A percentile compares a stretch with the other conserved stretches of the same genome.
Conservation (phyloP, 2,888 invertebrate genomes). For the Eueremaeus valkanovi region DNA sequence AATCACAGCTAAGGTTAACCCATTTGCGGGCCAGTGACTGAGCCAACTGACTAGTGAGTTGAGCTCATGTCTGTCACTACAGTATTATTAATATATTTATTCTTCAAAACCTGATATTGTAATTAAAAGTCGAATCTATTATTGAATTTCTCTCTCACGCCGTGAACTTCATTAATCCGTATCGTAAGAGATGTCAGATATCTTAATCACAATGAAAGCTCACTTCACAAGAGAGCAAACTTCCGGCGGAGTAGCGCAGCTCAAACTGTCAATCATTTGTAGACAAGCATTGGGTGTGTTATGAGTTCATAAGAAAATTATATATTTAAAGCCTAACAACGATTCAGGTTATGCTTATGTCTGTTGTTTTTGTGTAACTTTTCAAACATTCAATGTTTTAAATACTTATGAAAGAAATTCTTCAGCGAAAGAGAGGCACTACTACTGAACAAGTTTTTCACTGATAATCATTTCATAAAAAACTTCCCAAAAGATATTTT, state of each 20-base stretch:
- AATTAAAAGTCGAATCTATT: conserved; percentile 1
- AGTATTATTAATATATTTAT: not conserved
- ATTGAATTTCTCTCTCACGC: conserved; percentile 12
- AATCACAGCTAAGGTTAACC: too few relatives aligned
- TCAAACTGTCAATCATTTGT: conserved; percentile 32
- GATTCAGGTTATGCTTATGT: not conserved
- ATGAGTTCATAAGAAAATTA: not conserved
- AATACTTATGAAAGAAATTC: not conserved
- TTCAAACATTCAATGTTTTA: not conserved
- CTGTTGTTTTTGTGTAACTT: not conserved
- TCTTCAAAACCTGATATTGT: not conserved
- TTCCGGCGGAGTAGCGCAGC: conserved; percentile 29
- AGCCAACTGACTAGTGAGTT: too few relatives aligned
- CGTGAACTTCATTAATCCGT: conserved; percentile 14
- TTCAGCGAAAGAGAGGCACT: not conserved
- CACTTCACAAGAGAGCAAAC: not conserved
- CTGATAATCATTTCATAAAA: not conserved
- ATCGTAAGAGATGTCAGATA: conserved; percentile 4
- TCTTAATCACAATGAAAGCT: conserved; percentile 4
- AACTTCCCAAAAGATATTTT: not conserved
- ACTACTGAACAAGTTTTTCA: conserved; percentile 6
- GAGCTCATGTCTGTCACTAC: too few relatives aligned
- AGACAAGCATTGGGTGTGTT: conserved; percentile 12
- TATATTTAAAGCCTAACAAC: not conserved
- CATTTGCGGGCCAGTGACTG: too few relatives aligned